Conservation (phyloP, 2,113 vertebrate species). For the Ascaphus truei region DNA sequence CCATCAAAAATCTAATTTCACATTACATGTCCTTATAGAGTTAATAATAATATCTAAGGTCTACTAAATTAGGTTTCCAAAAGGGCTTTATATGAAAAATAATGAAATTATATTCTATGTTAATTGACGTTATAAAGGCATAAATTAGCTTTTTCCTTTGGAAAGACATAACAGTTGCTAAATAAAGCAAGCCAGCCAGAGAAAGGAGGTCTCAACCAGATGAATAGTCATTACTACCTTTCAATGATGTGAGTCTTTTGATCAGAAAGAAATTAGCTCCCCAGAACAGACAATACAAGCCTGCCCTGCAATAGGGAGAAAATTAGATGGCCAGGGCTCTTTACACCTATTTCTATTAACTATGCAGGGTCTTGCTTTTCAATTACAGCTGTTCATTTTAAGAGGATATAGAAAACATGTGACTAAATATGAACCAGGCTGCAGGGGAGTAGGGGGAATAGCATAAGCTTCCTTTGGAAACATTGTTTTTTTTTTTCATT, state of each 20-base stretch:
- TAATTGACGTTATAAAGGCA: constrained; percentile 76
- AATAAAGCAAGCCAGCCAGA: constrained; percentile 68
- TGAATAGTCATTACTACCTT: constrained; percentile 82
- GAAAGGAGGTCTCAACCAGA: constrained; percentile 68
- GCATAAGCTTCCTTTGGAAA: constrained; percentile 23
- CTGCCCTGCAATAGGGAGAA: constrained; percentile 76
- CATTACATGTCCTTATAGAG: constrained; percentile 53
- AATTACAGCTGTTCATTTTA: constrained; percentile 79
- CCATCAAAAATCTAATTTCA: constrained; percentile 48
- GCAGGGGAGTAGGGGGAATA: constrained; percentile 45
- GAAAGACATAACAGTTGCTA: constrained; percentile 73
- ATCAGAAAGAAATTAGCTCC: constrained; percentile 78
- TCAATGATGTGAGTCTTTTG: constrained; percentile 75
- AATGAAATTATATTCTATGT: constrained; percentile 77
- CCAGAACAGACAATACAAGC: constrained; percentile 75
- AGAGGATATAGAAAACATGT: constrained; percentile 63
- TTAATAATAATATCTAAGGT: constrained; percentile 54
- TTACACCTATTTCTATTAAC: constrained; percentile 79
- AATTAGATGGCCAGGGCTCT: constrained; percentile 72
- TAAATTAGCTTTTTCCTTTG: constrained; percentile 74
- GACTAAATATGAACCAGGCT: constrained; percentile 61
- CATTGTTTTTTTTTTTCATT: not conserved
- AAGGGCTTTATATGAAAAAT: constrained; percentile 71
- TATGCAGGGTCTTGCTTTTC: constrained; percentile 72
- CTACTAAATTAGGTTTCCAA: constrained; percentile 67